These are phyloP conservation scores for Chrysolina haemoptera DNA, from an alignment of 2,888 invertebrate species.

Conservation along the genomic window DNA sequence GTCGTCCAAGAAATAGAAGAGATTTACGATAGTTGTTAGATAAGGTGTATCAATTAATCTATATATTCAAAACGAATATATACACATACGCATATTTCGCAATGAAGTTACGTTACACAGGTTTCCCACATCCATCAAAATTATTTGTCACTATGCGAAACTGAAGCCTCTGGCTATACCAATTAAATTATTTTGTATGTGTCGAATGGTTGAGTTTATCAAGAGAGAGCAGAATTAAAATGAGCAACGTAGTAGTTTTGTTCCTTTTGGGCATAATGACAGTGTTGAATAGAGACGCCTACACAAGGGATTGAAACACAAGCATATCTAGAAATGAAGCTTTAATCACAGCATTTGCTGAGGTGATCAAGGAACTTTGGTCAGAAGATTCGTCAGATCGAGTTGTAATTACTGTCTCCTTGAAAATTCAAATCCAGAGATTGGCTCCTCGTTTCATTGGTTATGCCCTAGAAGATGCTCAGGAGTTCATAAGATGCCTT, in stretches of 20 bases:
- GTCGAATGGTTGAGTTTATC: background rate
- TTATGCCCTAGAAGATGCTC: no score
- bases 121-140: conserved; percentile 17
- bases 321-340: no score
- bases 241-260: background rate
- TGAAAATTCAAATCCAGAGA: no score
- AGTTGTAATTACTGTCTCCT: no score
- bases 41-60: conserved; percentile 23
- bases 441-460: no score
- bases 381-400: no score
- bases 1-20: conserved; percentile 8
- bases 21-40: conserved; percentile 20
- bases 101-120: conserved; percentile 6
- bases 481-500: no score
- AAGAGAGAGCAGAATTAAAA: background rate
- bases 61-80: conserved; percentile 7
- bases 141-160: conserved; percentile 14
- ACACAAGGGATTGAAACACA: no score
- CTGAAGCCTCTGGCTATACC: conserved; percentile 3
- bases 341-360: no score
- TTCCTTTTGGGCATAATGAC: no score
- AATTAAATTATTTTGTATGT: background rate
- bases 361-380: no score
- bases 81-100: conserved; percentile 19
- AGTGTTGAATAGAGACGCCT: no score